Evolutionary conservation across 2,797 vertebrate genomes (phyloP).

Genomic region (Cetoscarus ocellatus): DNA sequence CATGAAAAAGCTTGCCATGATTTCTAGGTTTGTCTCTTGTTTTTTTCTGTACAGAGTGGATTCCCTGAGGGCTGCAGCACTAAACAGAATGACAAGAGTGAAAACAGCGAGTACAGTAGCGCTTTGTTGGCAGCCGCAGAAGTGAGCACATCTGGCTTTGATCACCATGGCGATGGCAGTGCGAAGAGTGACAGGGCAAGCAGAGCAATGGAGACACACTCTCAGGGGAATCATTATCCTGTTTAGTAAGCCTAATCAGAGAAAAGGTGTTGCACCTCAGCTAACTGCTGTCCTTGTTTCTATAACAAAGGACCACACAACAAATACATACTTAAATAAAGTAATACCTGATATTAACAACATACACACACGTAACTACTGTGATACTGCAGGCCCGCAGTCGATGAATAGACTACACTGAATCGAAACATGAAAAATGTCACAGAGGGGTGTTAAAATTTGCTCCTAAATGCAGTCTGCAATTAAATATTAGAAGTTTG

Average conservation of each 20-base stretch:
- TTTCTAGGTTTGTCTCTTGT: conserved; percentile 26
- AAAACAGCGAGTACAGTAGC: conserved; percentile 59
- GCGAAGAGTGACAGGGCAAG: conserved; percentile 78
- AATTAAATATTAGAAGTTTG: conserved; percentile 6
- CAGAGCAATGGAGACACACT: conserved; percentile 57
- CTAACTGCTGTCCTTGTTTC: conserved; percentile 61
- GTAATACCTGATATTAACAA: conserved; percentile 13
- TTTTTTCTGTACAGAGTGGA: conserved; percentile 15
- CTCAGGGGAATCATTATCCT: conserved; percentile 84
- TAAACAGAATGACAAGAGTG: conserved; percentile 68
- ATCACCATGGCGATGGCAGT: conserved; percentile 78
- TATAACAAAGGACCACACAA: conserved; percentile 26
- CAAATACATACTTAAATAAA: neutral
- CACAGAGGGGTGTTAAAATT: conserved; percentile 4
- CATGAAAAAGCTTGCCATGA: neutral
- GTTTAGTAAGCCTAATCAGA: conserved; percentile 86
- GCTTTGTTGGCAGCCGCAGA: conserved; percentile 67
- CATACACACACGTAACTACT: conserved; percentile 5
- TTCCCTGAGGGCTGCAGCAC: conserved; percentile 53
- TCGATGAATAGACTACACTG: conserved; percentile 31
- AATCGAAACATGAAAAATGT: conserved; percentile 25
- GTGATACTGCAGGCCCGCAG: neutral
- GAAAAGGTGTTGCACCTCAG: conserved; percentile 74
- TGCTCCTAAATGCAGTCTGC: neutral
- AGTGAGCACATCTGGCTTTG: conserved; percentile 81